Evolutionary conservation across 2,888 invertebrate species (phyloP).

Genomic region (Folsomia manolachei): DNA sequence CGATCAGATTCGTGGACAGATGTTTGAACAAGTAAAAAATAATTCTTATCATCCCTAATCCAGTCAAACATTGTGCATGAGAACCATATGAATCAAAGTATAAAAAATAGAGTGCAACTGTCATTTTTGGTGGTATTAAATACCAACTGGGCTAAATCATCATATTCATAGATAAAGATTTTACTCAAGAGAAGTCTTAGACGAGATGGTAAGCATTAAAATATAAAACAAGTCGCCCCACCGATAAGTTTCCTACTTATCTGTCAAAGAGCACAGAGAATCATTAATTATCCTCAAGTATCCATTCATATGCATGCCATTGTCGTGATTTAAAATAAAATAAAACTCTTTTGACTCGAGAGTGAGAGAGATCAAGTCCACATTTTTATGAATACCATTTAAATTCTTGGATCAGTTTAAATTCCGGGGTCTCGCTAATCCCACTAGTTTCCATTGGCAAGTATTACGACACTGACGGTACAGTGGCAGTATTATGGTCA

Average conservation of each 20-base stretch:
- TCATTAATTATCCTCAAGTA: conserved; percentile 7
- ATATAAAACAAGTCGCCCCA: neutral
- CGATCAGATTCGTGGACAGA: neutral
- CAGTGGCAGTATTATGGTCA: too few relatives aligned
- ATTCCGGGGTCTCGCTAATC: neutral
- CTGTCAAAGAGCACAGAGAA: neutral
- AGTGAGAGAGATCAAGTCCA: neutral
- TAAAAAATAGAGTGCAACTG: neutral
- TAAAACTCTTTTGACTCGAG: neutral
- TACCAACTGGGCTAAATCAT: neutral
- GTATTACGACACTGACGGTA: too few relatives aligned
- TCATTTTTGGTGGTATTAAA: neutral
- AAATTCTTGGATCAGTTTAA: neutral
- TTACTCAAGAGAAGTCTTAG: neutral
- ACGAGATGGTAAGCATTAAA: neutral
- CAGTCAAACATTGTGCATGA: too few relatives aligned
- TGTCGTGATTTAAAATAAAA: neutral
- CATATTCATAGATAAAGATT: neutral
- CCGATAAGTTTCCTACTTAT: neutral
- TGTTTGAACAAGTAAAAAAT: neutral
- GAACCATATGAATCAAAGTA: neutral
- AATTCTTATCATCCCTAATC: neutral
- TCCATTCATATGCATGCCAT: conserved; percentile 6
- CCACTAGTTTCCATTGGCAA: too few relatives aligned
- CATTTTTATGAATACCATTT: neutral